Conservation (phyloP, 2,888 invertebrate genomes). For the Strigamia crassipes region DNA sequence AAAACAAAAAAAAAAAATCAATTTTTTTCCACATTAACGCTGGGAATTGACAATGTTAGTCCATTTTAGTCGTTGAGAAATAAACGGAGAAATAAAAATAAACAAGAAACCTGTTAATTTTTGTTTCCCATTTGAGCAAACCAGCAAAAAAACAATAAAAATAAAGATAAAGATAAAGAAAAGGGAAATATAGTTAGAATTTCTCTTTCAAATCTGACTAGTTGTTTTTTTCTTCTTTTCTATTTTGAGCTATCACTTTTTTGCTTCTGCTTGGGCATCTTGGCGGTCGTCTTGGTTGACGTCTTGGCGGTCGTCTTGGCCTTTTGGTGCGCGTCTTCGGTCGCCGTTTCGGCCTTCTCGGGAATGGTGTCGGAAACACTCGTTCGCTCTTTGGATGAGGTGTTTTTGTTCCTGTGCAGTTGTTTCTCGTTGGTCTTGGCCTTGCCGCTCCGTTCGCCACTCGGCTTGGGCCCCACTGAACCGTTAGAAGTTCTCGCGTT, state of each 20-base stretch:
- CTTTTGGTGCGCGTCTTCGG: background rate
- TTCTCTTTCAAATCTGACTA: background rate
- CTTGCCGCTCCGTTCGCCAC: background rate
- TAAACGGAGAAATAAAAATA: background rate
- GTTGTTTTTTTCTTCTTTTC: background rate
- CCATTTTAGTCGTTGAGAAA: background rate
- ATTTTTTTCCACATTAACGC: background rate
- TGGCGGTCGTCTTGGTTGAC: background rate
- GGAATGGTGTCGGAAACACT: background rate
- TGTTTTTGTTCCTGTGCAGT: background rate
- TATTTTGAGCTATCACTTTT: background rate
- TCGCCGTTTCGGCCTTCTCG: background rate
- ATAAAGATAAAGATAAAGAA: background rate
- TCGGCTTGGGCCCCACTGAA: background rate
- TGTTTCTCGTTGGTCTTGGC: background rate
- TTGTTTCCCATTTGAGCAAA: background rate
- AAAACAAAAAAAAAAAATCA: background rate
- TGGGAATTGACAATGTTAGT: background rate
- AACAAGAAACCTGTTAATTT: too few relatives aligned
- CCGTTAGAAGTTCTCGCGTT: background rate
- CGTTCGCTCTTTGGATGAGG: background rate
- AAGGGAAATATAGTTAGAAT: too few relatives aligned
- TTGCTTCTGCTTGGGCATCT: background rate
- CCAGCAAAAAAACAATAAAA: background rate
- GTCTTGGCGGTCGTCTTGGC: background rate